Percentiles rank a stretch among this genome's conserved stretches.
These are phyloP conservation scores for Charadrius vociferus DNA, from an alignment of 2,113 vertebrate genomes.

Conservation along the genomic window DNA sequence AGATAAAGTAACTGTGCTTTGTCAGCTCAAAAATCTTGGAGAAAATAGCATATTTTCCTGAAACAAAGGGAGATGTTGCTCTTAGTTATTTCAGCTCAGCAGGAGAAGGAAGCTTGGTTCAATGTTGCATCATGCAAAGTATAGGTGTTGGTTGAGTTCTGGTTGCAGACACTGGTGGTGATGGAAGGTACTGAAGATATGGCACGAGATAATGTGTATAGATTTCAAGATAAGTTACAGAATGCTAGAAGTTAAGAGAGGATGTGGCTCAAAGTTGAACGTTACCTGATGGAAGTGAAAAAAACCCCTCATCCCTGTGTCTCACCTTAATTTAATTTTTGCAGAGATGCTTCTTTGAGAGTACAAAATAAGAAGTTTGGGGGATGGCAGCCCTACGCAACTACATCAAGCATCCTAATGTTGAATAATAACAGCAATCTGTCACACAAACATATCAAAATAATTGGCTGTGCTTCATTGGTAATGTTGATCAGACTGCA, in stretches of 20 bases:
- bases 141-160: not conserved
- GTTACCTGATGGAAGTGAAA: not conserved
- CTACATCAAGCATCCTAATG: conserved; percentile 29
- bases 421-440: conserved; percentile 67
- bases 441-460: conserved; percentile 58
- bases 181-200: not conserved
- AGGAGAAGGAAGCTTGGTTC: not conserved
- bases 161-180: not conserved
- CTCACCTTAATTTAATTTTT: not conserved
- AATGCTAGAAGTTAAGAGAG: not conserved
- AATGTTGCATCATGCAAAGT: not conserved
- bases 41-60: not conserved
- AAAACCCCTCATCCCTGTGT: not conserved
- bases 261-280: not conserved
- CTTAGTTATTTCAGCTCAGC: not conserved
- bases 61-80: not conserved
- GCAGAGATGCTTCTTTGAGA: not conserved
- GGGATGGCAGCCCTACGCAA: not conserved
- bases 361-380: not conserved
- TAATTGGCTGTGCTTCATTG: conserved; percentile 65
- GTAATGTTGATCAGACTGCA: conserved; percentile 52
- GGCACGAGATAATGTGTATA: not conserved
- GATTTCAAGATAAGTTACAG: not conserved
- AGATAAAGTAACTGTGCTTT: not conserved
- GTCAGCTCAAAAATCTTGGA: not conserved